Evolutionary conservation across 2,888 invertebrate genomes (phyloP), one percentile per base, ranked within the genome.

Genomic region (Synanthedon andrenaeformis): DNA sequence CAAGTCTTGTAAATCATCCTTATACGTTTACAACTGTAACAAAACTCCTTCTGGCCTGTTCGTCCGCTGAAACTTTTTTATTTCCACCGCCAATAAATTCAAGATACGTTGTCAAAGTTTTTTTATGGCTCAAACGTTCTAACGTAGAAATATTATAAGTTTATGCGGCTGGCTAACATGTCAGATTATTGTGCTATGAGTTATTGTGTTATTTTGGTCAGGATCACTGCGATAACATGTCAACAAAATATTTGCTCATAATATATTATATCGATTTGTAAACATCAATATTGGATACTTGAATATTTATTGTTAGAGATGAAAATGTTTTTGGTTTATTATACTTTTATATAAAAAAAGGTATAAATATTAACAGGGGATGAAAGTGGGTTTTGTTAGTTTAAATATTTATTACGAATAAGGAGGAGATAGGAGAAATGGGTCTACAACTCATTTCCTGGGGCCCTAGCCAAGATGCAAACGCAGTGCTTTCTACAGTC

Each of bases 1-100:
- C 64, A 79, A 81, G 70, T 77, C 69, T 64, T 67, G 72, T 82
- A 84, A 82, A 83, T 84, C 82, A 82, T 77, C 67, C 71, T 67
- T 74, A 74, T 76, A 74, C 74, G 70, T 76, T 78, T 78, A 80
- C 79, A 82, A 78, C 76, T 64, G 73, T 72, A 71, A 72, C 75
- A 69, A 69, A 80, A 80, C 70, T 79, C 74, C 62, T 72, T 76
- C 76, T 76, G 69, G 73, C 67, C 65, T 66, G 58, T 66, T 64
- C 61, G 58, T 61, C 62, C 65, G 63, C 64, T 57, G 56, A 58
- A 75, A 76, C 68, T 76, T 82, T 79, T 82, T 80, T 81, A 76
- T 74, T 61, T 63, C 57, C 62, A 66, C 61, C 63, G 60, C 70
- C 74, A 73, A 82, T 82, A 82, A 54, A 77, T 67, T 82, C 82